Evolutionary conservation across 2,797 vertebrate genomes (phyloP).

Genomic region (Coendou prehensilis): DNA sequence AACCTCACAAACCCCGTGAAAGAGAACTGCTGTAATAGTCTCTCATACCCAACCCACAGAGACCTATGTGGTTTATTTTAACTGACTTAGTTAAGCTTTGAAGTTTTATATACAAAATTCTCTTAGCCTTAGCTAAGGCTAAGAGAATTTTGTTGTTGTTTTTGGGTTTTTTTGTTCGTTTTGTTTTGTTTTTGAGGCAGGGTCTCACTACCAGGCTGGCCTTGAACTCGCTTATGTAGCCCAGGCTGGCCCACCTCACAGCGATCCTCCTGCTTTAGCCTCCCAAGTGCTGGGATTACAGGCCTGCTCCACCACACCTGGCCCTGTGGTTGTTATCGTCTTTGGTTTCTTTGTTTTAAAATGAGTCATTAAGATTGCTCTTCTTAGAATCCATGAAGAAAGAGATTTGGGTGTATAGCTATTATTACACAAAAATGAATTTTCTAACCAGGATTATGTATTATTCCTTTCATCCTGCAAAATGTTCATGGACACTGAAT

Average conservation of each 20-base stretch:
- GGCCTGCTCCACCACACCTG: too few relatives aligned
- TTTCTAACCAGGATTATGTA: constrained; percentile 20
- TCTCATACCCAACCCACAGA: neutral
- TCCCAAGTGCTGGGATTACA: too few relatives aligned
- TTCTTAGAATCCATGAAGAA: constrained; percentile 38
- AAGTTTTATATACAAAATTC: neutral
- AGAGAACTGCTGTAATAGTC: neutral
- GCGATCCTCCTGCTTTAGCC: too few relatives aligned
- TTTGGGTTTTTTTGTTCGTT: neutral
- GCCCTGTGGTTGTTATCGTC: neutral
- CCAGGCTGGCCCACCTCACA: too few relatives aligned
- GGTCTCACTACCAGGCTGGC: too few relatives aligned
- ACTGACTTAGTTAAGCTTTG: neutral
- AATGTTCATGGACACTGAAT: constrained; percentile 62
- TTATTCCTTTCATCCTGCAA: constrained; percentile 66
- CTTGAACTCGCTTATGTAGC: too few relatives aligned
- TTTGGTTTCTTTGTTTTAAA: constrained; percentile 39
- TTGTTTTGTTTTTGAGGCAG: too few relatives aligned
- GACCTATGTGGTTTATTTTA: neutral
- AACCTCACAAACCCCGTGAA: neutral
- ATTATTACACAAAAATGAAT: constrained; percentile 54
- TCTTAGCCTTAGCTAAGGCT: neutral
- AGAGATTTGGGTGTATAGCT: constrained; percentile 5
- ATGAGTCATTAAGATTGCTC: constrained; percentile 1
- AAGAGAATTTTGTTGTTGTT: neutral